Evolutionary conservation across 2,113 vertebrate species (phyloP), one percentile per base, ranked within the genome.

Genomic region (Ptilorrhoa leucosticta): DNA sequence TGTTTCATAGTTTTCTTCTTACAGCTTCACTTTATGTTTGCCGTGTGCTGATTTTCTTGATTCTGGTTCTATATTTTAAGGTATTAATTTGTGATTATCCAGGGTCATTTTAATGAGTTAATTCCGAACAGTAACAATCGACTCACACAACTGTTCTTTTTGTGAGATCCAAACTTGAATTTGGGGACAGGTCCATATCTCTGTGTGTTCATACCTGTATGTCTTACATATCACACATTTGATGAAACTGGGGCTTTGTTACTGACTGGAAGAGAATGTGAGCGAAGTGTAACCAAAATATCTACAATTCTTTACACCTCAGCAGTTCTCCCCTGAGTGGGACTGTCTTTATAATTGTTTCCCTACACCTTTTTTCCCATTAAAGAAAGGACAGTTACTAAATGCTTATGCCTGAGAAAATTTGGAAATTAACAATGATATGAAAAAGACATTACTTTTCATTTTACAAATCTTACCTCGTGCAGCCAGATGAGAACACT

Each of bases 401-500:
- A 39, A 68, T 87, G 61, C 1, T 2, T 89, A 80, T 80, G 65
- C 82, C 50, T 90, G 90, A 93, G 53, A 95, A 95, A 84, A 88
- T 85, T 87, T 77, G 82, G 58, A 91, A 93, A 79, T 79, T 57
- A 94, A 79, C 73, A 68, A 28, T 64, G 81, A 83, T 87, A 78
- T 0, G 58, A 95, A 87, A 56, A 84, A 82, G 61, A 48, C 30
- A 81, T 84, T 96, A 53, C 73, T 87, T 93, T 81, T 94, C 37
- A 44, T 69, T 93, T 94, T 81, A 82, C 47, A 93, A 93, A 69
- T 64, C 45, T 85, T 89, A 56, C 87, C 75, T 96, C 61, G 72
- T 48, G 58, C 86, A 89, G 71, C 72, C 91, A 95, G 65, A 85
- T 96, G 80, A 92, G 75, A 93, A 78, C 69, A 79, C 45, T 85